These are phyloP conservation scores for Harpalus rufipes DNA, from an alignment of 2,888 invertebrate genomes.

Conservation along the genomic window DNA sequence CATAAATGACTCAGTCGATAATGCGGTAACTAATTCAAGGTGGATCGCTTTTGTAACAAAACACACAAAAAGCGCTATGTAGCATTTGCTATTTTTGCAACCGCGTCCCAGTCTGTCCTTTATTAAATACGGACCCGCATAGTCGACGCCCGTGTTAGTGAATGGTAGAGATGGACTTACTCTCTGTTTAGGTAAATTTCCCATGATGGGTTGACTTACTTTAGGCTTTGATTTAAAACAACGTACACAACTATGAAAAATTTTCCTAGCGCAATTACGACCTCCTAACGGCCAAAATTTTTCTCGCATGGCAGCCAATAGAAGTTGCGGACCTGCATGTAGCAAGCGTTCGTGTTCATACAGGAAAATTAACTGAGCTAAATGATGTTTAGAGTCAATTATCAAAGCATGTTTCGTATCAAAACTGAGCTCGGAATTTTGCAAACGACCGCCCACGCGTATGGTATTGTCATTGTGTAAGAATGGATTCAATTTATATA, in stretches of 20 bases:
- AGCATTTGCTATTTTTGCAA: constrained; percentile 65
- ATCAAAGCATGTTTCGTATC: too few species aligned
- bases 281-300: too few species aligned
- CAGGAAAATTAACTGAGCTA: too few species aligned
- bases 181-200: constrained; percentile 28
- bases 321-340: too few species aligned
- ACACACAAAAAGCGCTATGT: constrained; percentile 63
- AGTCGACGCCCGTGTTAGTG: constrained; percentile 18
- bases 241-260: too few species aligned
- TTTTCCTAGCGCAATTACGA: too few species aligned
- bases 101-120: constrained; percentile 57
- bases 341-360: too few species aligned
- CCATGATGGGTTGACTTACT: constrained; percentile 34
- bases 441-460: too few species aligned
- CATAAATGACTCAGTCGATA: constrained; percentile 68
- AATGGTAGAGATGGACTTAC: constrained; percentile 21
- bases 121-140: constrained; percentile 39
- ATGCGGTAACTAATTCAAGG: constrained; percentile 66
- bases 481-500: too few species aligned
- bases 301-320: background rate
- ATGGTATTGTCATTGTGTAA: too few species aligned
- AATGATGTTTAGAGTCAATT: too few species aligned
- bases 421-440: too few species aligned
- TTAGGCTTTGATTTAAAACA: background rate
- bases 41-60: constrained; percentile 68